phyloP scores from a whole-genome alignment of 2,888 invertebrate genomes.

The Taphrorychus bicolor region DNA sequence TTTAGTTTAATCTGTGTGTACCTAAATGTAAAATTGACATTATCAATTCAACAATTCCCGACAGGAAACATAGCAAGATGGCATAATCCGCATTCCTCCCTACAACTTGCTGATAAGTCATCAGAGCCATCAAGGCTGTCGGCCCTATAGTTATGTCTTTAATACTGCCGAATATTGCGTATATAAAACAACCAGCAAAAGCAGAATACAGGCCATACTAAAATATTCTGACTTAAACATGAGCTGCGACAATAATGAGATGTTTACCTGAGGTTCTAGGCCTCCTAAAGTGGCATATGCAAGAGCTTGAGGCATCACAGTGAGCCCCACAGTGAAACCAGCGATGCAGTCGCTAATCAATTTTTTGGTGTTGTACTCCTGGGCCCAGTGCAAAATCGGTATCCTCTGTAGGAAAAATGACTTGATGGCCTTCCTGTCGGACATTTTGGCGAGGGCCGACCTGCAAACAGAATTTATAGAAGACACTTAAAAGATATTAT shows the following conservation, averaged over 20 bases:
- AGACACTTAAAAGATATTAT: not conserved
- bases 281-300: constrained; percentile 92
- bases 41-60: constrained; percentile 79
- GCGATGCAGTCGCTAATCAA: constrained; percentile 87
- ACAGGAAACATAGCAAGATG: constrained; percentile 81
- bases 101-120: constrained; percentile 82
- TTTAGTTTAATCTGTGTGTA: too few relatives aligned
- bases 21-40: constrained; percentile 86
- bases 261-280: constrained; percentile 77
- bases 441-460: constrained; percentile 29
- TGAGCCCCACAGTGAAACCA: constrained; percentile 90
- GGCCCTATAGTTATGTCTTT: constrained; percentile 90
- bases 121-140: constrained; percentile 91
- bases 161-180: constrained; percentile 87
- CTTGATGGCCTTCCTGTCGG: constrained; percentile 38
- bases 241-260: not conserved
- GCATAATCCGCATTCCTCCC: constrained; percentile 79
- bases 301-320: constrained; percentile 91
- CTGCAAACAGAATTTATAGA: constrained; percentile 13
- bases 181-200: constrained; percentile 92
- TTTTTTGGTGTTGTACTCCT: constrained; percentile 77
- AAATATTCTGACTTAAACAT: too few relatives aligned
- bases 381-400: constrained; percentile 77
- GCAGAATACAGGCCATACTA: constrained; percentile 96
- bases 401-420: constrained; percentile 60